Percentiles rank a stretch among this genome's conserved stretches.
phyloP scores from a whole-genome alignment of 2,888 invertebrate genomes.

The Masnerella sp. region DNA sequence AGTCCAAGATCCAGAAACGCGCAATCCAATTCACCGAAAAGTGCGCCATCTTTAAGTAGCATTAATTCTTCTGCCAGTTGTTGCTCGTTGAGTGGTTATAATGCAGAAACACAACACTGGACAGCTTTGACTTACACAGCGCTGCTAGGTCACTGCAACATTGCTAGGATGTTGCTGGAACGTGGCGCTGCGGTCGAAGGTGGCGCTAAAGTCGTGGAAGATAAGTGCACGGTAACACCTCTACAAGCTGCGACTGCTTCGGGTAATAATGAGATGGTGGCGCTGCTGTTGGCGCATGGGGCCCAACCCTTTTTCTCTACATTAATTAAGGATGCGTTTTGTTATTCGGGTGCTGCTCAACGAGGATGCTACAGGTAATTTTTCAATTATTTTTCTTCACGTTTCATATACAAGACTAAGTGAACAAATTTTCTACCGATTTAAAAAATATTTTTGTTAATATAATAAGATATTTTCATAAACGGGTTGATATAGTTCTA shows the following conservation, averaged over 20 bases:
- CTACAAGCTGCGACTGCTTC: conserved; percentile 91
- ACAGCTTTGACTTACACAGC: conserved; percentile 92
- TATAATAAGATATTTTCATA: no score
- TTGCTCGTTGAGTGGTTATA: conserved; percentile 73
- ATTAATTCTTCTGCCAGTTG: conserved; percentile 59
- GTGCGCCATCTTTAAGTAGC: conserved; percentile 61
- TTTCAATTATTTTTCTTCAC: no score
- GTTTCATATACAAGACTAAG: no score
- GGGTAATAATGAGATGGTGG: conserved; percentile 88
- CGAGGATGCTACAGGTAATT: conserved; percentile 85
- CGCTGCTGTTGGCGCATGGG: conserved; percentile 88
- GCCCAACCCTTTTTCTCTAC: conserved; percentile 94
- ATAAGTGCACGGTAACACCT: conserved; percentile 92
- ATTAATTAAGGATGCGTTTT: conserved; percentile 88
- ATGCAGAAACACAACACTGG: conserved; percentile 87
- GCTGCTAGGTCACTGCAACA: conserved; percentile 80
- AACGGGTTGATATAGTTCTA: no score
- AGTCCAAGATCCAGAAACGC: no score
- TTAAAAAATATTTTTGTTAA: no score
- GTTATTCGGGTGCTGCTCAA: conserved; percentile 91
- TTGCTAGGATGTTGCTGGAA: conserved; percentile 84
- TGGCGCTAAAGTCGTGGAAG: conserved; percentile 88
- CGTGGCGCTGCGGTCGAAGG: conserved; percentile 92
- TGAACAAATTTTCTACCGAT: no score
- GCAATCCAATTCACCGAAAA: conserved; percentile 69